Evolutionary conservation across 2,797 vertebrate species (phyloP), one percentile per base, ranked within the genome.

Genomic region (Periparus ater): DNA sequence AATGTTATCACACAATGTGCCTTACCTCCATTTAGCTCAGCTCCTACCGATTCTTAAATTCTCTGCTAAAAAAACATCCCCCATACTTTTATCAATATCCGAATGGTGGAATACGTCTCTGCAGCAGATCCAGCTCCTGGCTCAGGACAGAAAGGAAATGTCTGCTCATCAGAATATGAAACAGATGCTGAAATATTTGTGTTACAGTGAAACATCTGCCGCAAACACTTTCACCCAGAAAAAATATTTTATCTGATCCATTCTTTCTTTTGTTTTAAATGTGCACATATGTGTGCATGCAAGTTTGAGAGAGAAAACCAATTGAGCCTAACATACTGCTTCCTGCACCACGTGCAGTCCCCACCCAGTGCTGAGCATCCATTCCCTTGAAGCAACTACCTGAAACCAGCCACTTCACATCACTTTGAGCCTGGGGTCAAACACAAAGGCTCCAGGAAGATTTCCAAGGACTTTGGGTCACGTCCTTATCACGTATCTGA

Each of bases 81-180:
- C 38, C 54, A 60, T 80, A 85, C 54, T 95, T 93, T 67, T 80
- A 50, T 48, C 72, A 72, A 27, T 66, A 89, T 32, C 34, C 45
- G 44, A 77, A 85, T 8, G 10, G 74, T 86, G 30, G 15, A 66
- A 93, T 91, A 42, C 55, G 29, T 60, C 45, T 87, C 74, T 85
- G 77, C 42, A 89, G n/a, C 38, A 92, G 32, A 87, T 27, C 45
- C 51, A 78, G 34, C 88, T 92, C 29, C 40, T 71, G 73, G 48
- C 51, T 80, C 65, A 54, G 82, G 80, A 48, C 40, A 58, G n/a
- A 84, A 91, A 93, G 47, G 58, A 74, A 63, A 57, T 38, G 25
- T 22, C 7, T 67, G 30, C 88, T 90, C 74, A 47, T 62, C 83
- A 77, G 85, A 91, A 95, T 21, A 85, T 34, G 79, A 72, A 95